Evolutionary conservation across 2,797 vertebrate genomes (phyloP).

Genomic region (Takifugu ocellatus): DNA sequence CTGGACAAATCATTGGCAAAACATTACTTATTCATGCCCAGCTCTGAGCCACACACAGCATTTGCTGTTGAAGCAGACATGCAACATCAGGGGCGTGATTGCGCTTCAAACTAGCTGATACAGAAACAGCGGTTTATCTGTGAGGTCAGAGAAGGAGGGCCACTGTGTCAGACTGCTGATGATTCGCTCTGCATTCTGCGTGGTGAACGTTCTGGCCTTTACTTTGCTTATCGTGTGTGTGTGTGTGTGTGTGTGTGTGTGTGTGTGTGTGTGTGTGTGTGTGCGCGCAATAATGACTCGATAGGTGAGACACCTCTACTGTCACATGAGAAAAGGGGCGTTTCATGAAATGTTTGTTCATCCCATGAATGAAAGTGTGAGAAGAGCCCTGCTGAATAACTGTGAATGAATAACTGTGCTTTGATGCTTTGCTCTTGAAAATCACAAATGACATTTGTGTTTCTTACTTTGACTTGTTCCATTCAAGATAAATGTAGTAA

Average conservation of each 20-base stretch:
- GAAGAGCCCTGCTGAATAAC: too few relatives aligned
- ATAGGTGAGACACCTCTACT: too few relatives aligned
- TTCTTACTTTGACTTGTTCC: too few relatives aligned
- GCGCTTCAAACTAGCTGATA: conserved; percentile 27
- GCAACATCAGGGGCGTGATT: conserved; percentile 21
- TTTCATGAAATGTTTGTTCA: too few relatives aligned
- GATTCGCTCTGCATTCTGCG: conserved; percentile 47
- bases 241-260: conserved; percentile 13
- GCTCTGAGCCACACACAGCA: conserved; percentile 33
- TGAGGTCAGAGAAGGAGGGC: conserved; percentile 49
- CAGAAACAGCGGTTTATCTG: conserved; percentile 41
- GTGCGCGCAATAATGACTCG: too few relatives aligned
- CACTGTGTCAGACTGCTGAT: conserved; percentile 35
- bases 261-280: conserved; percentile 6
- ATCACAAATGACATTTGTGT: too few relatives aligned
- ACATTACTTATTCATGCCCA: conserved; percentile 52
- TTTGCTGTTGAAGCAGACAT: conserved; percentile 36
- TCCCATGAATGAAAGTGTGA: too few relatives aligned
- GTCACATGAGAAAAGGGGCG: too few relatives aligned
- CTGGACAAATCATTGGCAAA: conserved; percentile 39
- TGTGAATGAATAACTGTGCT: too few relatives aligned
- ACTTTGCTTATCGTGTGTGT: conserved; percentile 42
- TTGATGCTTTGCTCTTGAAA: too few relatives aligned
- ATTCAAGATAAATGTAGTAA: too few relatives aligned
- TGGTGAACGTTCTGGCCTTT: conserved; percentile 48